Conservation (phyloP, 2,113 vertebrate species). For the Ptilonorhynchus violaceus region DNA sequence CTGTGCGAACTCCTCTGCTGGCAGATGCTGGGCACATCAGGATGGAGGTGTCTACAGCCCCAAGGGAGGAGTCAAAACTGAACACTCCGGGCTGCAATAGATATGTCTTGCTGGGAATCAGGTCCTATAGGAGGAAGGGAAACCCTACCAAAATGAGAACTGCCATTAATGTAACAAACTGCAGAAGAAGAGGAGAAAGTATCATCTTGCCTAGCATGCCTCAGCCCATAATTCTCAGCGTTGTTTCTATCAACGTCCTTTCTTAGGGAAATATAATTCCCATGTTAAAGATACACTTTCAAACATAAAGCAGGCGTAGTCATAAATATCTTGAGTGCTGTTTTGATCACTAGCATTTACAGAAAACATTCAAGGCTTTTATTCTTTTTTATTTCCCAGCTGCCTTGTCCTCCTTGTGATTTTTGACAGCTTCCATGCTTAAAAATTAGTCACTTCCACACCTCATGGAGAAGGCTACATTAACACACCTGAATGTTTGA, state of each 20-base stretch:
- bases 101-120: background rate
- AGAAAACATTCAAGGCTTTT: background rate
- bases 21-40: accelerated
- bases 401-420: background rate
- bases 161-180: background rate
- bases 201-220: background rate
- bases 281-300: background rate
- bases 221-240: background rate
- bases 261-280: background rate
- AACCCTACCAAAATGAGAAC: background rate
- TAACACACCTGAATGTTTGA: background rate
- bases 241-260: background rate
- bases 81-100: background rate
- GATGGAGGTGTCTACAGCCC: background rate
- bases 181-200: background rate
- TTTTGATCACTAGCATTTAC: background rate
- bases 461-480: background rate
- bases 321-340: background rate
- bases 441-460: background rate
- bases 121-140: background rate
- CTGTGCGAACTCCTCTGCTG: background rate
- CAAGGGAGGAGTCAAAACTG: background rate
- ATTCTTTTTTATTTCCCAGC: background rate
- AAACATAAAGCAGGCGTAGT: background rate
- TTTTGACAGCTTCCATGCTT: conserved; percentile 1